phyloP scores from a whole-genome alignment of 53 echinoderm and acorn worm species.

The Glandiceps talaboti region DNA sequence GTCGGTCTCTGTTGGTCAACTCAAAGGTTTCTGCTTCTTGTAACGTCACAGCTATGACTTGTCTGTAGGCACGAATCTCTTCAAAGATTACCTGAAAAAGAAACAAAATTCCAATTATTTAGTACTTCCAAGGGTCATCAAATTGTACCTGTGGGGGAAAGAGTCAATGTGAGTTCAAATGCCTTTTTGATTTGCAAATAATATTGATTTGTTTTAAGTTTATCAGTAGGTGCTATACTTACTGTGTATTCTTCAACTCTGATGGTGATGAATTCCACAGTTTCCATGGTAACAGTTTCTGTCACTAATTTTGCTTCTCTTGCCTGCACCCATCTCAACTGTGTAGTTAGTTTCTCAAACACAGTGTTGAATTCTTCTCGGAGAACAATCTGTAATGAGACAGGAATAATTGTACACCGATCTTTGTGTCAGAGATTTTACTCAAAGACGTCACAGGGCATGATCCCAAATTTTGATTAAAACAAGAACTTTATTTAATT shows the following conservation, averaged over 20 bases:
- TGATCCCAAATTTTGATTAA: too few species aligned
- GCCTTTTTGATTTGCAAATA: too few species aligned
- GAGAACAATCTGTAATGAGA: background rate
- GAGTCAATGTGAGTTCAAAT: too few species aligned
- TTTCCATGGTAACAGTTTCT: background rate
- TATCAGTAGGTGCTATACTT: background rate
- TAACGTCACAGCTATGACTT: background rate
- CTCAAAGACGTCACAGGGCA: too few species aligned
- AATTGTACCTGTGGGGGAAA: too few species aligned
- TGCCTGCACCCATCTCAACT: constrained; percentile 57
- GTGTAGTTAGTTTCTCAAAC: background rate
- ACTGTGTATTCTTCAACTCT: background rate
- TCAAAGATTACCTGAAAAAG: background rate
- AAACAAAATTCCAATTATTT: too few species aligned
- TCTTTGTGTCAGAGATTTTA: too few species aligned
- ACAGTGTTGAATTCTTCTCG: background rate
- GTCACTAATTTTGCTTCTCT: constrained; percentile 17
- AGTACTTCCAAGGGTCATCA: too few species aligned
- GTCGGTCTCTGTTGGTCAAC: constrained; percentile 49
- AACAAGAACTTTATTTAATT: too few species aligned
- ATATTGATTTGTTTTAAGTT: too few species aligned
- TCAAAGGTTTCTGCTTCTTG: constrained; percentile 75
- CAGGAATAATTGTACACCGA: too few species aligned
- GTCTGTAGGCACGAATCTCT: background rate
- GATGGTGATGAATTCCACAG: background rate